phyloP scores from a whole-genome alignment of 2,113 vertebrate genomes.

The Erythrocercus mccallii region DNA sequence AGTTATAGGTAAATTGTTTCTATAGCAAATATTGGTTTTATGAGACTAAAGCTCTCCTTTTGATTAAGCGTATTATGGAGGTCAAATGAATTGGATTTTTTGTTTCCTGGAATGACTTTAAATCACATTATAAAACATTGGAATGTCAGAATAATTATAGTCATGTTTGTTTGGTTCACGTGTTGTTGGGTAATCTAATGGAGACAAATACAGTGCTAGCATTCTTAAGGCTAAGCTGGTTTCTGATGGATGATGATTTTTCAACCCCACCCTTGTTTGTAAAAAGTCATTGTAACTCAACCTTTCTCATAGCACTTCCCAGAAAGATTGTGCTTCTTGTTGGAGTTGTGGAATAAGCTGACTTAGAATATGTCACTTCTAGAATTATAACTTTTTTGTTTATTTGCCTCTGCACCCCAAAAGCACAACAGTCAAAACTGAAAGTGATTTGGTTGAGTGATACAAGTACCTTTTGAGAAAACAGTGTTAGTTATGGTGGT shows the following conservation, averaged over 20 bases:
- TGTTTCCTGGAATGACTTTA: not conserved
- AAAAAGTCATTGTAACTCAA: not conserved
- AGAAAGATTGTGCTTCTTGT: not conserved
- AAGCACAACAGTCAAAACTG: not conserved
- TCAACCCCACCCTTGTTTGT: conserved; percentile 22
- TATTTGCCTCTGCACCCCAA: not conserved
- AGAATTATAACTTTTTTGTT: not conserved
- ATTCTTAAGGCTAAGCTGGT: not conserved
- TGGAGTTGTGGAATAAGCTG: not conserved
- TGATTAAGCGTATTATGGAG: not conserved
- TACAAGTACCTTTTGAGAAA: not conserved
- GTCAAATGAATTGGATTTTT: not conserved
- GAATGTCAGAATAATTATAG: conserved; percentile 8
- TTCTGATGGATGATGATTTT: not conserved
- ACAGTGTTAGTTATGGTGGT: not conserved
- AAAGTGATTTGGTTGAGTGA: not conserved
- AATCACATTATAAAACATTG: not conserved
- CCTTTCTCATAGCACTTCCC: not conserved
- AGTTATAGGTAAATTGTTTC: not conserved
- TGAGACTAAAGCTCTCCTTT: not conserved
- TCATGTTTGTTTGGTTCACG: not conserved
- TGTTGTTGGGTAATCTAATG: not conserved
- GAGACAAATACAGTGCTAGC: not conserved
- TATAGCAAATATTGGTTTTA: conserved; percentile 24
- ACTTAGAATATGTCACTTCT: not conserved